phyloP scores from a whole-genome alignment of 2,113 vertebrate species.

The Eulemur rufifrons region DNA sequence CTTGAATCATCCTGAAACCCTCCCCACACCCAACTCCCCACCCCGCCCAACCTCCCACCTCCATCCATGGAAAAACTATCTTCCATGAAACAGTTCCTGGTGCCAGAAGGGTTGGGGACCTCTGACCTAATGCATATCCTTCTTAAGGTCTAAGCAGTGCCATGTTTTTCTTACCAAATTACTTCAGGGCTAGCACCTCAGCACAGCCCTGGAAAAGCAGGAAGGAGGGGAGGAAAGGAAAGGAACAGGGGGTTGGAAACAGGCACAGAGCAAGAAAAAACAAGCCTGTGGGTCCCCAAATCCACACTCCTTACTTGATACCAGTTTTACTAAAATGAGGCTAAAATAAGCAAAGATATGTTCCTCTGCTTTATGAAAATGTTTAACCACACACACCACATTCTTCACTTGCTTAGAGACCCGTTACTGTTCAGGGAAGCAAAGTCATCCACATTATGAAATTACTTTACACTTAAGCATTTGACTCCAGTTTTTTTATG shows the following conservation, averaged over 20 bases:
- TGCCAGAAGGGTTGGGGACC: no score
- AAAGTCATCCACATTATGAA: not conserved
- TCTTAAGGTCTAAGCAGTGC: not conserved
- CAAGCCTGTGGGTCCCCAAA: not conserved
- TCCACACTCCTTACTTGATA: not conserved
- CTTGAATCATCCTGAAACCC: no score
- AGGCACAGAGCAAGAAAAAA: constrained; percentile 54
- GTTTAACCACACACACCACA: not conserved
- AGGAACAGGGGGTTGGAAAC: constrained; percentile 52
- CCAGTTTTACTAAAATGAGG: not conserved
- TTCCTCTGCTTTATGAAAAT: not conserved
- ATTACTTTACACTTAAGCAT: not conserved
- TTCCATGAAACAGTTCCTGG: no score
- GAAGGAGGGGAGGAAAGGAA: not conserved
- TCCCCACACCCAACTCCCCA: no score
- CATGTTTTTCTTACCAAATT: not conserved
- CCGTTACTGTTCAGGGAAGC: not conserved
- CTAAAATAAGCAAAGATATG: not conserved
- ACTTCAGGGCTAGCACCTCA: constrained; percentile 38
- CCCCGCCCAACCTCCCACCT: no score
- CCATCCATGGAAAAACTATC: no score
- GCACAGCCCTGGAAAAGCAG: constrained; percentile 50
- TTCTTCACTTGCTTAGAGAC: not conserved
- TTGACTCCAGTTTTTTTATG: not conserved
- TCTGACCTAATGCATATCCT: no score